Percentiles rank a stretch among this genome's conserved stretches.
Evolutionary conservation across 1,140 invertebrate species (phyloP).

Genomic region (Cotesia typhae): DNA sequence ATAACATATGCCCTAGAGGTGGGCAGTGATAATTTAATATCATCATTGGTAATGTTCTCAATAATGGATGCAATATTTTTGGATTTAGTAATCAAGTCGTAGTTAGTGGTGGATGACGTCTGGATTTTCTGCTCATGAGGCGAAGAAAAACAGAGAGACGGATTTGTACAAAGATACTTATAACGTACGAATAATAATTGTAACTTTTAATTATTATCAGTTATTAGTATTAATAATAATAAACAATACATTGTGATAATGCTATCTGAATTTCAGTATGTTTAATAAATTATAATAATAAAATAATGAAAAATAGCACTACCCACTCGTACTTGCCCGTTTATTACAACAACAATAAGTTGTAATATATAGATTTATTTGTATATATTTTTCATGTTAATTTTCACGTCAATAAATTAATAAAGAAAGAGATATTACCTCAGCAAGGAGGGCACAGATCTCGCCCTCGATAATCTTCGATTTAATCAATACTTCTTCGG

Average conservation of each 20-base stretch:
- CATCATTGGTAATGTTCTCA: constrained; percentile 77
- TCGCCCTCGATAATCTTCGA: constrained; percentile 73
- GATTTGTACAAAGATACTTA: constrained; percentile 30
- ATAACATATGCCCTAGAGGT: constrained; percentile 59
- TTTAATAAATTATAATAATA: neutral
- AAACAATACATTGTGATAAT: neutral
- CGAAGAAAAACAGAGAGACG: constrained; percentile 48
- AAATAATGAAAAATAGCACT: constrained; percentile 25
- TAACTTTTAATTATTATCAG: constrained; percentile 12
- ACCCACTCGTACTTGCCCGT: neutral
- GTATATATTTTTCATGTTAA: no score
- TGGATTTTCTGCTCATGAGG: constrained; percentile 55
- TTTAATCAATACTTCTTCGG: constrained; percentile 70
- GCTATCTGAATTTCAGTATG: neutral
- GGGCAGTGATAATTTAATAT: constrained; percentile 63
- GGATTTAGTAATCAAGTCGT: constrained; percentile 72
- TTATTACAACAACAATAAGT: neutral
- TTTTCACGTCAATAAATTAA: neutral
- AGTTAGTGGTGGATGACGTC: constrained; percentile 57
- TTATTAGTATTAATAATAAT: neutral
- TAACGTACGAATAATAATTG: constrained; percentile 14
- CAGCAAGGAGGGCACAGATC: constrained; percentile 73
- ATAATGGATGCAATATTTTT: constrained; percentile 79
- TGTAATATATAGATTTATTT: no score
- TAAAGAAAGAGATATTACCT: constrained; percentile 64